Evolutionary conservation across 2,888 invertebrate species (phyloP).

Genomic region (Temnothorax unifasciatus): DNA sequence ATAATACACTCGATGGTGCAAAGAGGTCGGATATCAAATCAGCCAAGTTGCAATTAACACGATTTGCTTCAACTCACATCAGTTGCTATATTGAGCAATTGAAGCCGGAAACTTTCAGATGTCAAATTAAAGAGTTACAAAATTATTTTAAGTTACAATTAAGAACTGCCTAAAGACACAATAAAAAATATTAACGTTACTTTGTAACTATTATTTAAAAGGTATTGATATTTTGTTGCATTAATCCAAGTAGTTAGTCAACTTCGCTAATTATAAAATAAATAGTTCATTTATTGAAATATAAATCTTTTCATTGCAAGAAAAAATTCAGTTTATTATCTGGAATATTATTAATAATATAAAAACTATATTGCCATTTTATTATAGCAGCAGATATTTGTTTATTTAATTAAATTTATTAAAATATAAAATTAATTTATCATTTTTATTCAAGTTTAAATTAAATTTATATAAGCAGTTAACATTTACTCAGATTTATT

Average conservation of each 20-base stretch:
- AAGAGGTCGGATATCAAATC: conserved; percentile 31
- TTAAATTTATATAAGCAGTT: not conserved
- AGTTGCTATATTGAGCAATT: conserved; percentile 9
- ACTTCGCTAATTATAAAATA: not conserved
- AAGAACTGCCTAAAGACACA: not conserved
- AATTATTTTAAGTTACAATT: not conserved
- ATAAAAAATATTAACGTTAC: not conserved
- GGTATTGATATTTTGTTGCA: not conserved
- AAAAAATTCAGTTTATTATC: not conserved
- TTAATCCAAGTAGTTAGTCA: not conserved
- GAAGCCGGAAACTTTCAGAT: conserved; percentile 16
- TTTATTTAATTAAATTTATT: not conserved
- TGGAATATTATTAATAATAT: not conserved
- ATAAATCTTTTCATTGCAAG: not conserved
- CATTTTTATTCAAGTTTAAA: no score
- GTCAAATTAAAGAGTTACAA: not conserved
- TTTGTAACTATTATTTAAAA: not conserved
- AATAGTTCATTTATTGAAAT: not conserved
- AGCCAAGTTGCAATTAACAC: conserved; percentile 18
- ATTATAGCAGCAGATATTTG: not conserved
- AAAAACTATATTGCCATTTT: not conserved
- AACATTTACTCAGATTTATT: not conserved
- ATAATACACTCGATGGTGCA: conserved; percentile 20
- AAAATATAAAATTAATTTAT: no score
- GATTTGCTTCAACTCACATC: conserved; percentile 7